phyloP scores from a whole-genome alignment of 2,113 vertebrate species.

The Ardeotis arabs region DNA sequence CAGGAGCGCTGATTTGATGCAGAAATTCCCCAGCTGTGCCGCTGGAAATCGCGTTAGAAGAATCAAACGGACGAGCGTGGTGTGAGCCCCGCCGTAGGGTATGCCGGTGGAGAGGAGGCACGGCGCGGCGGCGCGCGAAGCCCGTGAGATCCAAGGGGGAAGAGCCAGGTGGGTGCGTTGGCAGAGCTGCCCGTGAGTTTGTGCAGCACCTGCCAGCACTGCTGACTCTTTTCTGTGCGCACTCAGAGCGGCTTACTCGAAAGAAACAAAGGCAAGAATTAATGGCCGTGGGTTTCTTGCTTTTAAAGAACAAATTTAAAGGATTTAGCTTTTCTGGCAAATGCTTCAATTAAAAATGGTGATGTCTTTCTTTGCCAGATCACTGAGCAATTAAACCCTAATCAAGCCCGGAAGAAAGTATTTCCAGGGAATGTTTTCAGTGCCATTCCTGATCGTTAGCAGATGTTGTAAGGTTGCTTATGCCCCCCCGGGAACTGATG shows the following conservation, averaged over 20 bases:
- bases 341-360: constrained; percentile 50
- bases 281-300: background rate
- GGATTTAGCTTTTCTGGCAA: constrained; percentile 43
- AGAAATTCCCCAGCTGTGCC: background rate
- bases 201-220: background rate
- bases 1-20: background rate
- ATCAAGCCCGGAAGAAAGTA: constrained; percentile 15
- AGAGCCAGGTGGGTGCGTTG: background rate
- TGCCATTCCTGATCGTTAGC: background rate
- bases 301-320: background rate
- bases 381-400: constrained; percentile 56
- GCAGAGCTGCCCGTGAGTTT: background rate
- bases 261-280: constrained; percentile 37
- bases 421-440: background rate
- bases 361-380: constrained; percentile 61
- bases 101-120: background rate
- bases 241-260: constrained; percentile 26
- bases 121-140: accelerated
- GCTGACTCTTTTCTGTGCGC: background rate
- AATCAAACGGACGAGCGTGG: background rate
- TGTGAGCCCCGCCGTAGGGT: background rate
- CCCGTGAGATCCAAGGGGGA: accelerated
- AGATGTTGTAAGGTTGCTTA: background rate
- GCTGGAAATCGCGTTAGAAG: background rate
- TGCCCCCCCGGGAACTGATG: background rate